Base-by-base conservation (phyloP, 2,888 invertebrate species). In the Ophraella communa region DNA sequence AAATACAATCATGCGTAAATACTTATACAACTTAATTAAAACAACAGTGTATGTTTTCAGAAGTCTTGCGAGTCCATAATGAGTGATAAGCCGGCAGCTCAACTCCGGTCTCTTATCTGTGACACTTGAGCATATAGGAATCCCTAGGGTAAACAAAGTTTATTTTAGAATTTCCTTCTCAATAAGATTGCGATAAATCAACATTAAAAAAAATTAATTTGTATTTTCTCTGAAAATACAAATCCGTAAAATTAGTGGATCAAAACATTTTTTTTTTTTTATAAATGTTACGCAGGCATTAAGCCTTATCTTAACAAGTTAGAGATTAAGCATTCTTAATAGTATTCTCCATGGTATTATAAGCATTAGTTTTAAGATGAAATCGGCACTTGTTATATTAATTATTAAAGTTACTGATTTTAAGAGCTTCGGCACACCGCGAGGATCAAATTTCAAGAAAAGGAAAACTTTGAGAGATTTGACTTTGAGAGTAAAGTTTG, bases 51-150 rank as follows among this genome's bases (percentile, higher is more conserved):
- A 63, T 66, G 60, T 62, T 55, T 59, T 63, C 54, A 54, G 66
- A 69, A 67, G 65, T 69, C 69, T 69, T 67, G 30, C 49, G 68
- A 62, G 71, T 65, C 69, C 64, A 64, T 69, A 66, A 64, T 62
- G 66, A 71, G 67, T 66, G 71, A 71, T 71, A 71, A 71, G 67
- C 65, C 54, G 65, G 66, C 53, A 56, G 63, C 66, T 66, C 56
- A 62, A 63, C 54, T 66, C 53, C 42, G 35, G 62, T 51, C 52
- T 53, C 47, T 63, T 66, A 66, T 66, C 62, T 59, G 30, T 51
- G 60, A 63, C 58, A 56, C 39, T 63, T 45, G 14, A 23, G 27
- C n/a, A 24, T 49, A 49, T 49, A 17, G 49, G 24, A 23, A 24
- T 4, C 49, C 14, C 49, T 24, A 49, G 23, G 24, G 49, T 14